Evolutionary conservation across 2,113 vertebrate genomes (phyloP), one percentile per base, ranked within the genome.

Genomic region (Hymenochirus boettgeri): DNA sequence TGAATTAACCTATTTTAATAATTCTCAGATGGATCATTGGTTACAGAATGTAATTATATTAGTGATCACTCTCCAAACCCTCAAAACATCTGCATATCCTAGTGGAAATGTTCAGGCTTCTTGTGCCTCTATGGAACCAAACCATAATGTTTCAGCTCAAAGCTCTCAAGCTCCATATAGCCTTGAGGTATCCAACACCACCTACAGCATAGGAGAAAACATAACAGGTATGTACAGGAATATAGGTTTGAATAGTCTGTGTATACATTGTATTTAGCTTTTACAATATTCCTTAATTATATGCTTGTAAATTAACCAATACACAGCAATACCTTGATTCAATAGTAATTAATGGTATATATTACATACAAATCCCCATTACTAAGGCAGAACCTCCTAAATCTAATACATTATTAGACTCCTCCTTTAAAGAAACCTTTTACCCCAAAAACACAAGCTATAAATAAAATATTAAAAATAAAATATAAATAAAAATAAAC

Each of bases 141-240:
- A 0, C 1, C 75, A 85, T 23, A n/a, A 6, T 4, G 24, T 2
- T 0, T 11, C 0, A 6, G 46, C 72, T 1, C 79, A 81, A 61
- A 59, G 21, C 1, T 26, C 3, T 3, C 0, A 24, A 0, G 3
- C 71, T 4, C 76, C 80, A 0, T 86, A 25, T 62, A 71, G 4
- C 0, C 7, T 77, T 4, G 35, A 52, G 0, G 5, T 69, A 0
- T 59, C 61, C 24, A 55, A 6, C 2, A 70, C 10, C 24, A 75
- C 4, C 15, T 79, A 72, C 50, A 60, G 7, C 29, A 37, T 15
- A 1, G 76, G 80, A 35, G 60, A 74, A 5, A 26, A 51, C 5
- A 65, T 86, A 12, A 81, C 4, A 78, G 83, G 83, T 83, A 58
- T 73, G 39, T n/a, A n/a, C n/a, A n/a, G n/a, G n/a, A n/a, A n/a